A percentile compares a stretch with the other conserved stretches of the same genome.
These are phyloP conservation scores for Zonotrichia leucophrys DNA, from an alignment of 2,113 vertebrate species.

Conservation along the genomic window DNA sequence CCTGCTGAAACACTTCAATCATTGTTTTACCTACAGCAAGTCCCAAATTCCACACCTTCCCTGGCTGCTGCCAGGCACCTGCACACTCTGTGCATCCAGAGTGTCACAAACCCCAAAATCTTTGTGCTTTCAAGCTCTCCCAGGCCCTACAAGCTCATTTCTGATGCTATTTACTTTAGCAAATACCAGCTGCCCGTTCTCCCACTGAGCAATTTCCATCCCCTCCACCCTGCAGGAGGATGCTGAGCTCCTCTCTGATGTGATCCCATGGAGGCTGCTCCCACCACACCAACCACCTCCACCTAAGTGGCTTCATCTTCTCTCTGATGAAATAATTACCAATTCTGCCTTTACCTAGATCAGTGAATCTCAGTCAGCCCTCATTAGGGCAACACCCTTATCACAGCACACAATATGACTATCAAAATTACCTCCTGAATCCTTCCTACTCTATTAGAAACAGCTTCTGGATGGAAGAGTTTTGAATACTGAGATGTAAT, in stretches of 20 bases:
- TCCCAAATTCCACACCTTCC: neutral
- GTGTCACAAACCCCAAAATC: neutral
- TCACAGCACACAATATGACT: neutral
- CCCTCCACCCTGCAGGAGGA: neutral
- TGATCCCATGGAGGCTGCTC: neutral
- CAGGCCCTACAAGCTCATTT: neutral
- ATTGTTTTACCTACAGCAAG: neutral
- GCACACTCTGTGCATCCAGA: fast-evolving
- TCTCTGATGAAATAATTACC: neutral
- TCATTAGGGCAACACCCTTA: neutral
- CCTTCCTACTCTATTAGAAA: neutral
- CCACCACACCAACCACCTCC: neutral
- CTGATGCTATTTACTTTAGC: neutral
- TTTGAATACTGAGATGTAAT: neutral
- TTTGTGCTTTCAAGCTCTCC: neutral
- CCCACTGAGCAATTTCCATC: neutral
- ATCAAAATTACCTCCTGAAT: neutral
- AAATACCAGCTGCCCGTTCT: neutral
- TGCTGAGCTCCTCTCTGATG: fast-evolving
- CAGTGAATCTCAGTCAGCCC: neutral
- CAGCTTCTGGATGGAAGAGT: neutral
- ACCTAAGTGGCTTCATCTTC: neutral
- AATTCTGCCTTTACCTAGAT: neutral
- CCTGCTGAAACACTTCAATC: neutral
- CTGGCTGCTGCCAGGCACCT: neutral